Percentiles rank a stretch among this genome's conserved stretches.
Evolutionary conservation across 2,113 vertebrate species (phyloP).

Genomic region (Sciurus niger): DNA sequence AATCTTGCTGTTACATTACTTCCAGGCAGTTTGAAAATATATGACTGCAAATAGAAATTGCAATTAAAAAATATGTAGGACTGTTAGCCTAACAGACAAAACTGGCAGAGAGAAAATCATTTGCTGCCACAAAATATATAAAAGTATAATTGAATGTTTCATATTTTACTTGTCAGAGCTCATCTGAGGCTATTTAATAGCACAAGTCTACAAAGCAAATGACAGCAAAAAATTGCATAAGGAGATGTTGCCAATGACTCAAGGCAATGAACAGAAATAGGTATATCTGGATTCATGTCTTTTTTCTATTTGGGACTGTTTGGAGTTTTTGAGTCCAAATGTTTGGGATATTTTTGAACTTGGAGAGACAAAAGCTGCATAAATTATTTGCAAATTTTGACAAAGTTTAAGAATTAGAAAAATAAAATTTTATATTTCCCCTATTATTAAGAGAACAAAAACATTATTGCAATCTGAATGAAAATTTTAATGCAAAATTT

Average conservation of each 20-base stretch:
- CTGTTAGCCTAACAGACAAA: slow-evolving; percentile 67
- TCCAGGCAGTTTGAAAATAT: slow-evolving; percentile 70
- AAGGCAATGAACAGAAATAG: neutral
- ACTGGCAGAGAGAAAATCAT: slow-evolving; percentile 67
- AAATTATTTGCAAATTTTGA: slow-evolving; percentile 37
- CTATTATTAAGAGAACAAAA: neutral
- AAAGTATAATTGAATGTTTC: slow-evolving; percentile 54
- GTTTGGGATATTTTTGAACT: neutral
- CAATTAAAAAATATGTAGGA: slow-evolving; percentile 79
- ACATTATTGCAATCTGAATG: neutral
- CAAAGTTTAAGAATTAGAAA: slow-evolving; percentile 18
- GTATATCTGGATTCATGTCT: neutral
- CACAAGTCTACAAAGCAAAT: neutral
- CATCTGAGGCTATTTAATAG: neutral
- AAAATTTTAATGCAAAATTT: neutral
- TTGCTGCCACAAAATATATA: slow-evolving; percentile 66
- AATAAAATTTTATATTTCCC: neutral
- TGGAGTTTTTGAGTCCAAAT: neutral
- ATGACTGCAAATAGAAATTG: slow-evolving; percentile 61
- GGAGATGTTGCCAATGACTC: neutral
- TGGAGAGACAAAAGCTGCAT: neutral
- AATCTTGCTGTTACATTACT: slow-evolving; percentile 69
- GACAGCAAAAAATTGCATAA: neutral
- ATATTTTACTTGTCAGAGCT: slow-evolving; percentile 61
- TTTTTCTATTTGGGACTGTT: neutral